Percentiles rank a stretch among this genome's conserved stretches.
phyloP scores from a whole-genome alignment of 2,797 vertebrate genomes.

The Etheostoma perlongum region DNA sequence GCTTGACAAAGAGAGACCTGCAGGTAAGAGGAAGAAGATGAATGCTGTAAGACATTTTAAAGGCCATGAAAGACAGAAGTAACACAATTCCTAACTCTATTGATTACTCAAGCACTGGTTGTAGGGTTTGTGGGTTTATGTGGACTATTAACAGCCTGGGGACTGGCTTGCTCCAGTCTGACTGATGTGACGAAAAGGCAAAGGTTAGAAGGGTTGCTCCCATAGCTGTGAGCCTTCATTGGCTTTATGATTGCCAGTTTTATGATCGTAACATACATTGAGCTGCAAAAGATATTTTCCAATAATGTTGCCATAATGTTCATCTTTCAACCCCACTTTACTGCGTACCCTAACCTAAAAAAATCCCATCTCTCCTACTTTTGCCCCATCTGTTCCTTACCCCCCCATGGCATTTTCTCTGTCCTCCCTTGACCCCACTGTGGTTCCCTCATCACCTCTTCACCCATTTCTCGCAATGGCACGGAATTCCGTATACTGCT shows the following conservation, averaged over 20 bases:
- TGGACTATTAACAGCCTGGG: constrained; percentile 74
- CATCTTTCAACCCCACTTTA: constrained; percentile 52
- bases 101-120: constrained; percentile 67
- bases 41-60: constrained; percentile 51
- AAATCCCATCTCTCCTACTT: constrained; percentile 12
- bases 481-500: constrained; percentile 30
- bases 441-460: constrained; percentile 57
- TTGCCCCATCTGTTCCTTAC: constrained; percentile 4
- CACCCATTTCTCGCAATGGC: constrained; percentile 35
- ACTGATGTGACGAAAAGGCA: constrained; percentile 55
- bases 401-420: constrained; percentile 19
- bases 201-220: constrained; percentile 37
- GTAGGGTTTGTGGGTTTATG: constrained; percentile 69
- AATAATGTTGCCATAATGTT: constrained; percentile 55
- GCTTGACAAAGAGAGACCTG: constrained; percentile 21
- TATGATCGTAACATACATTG: constrained; percentile 30
- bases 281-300: constrained; percentile 8
- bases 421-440: constrained; percentile 52
- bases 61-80: constrained; percentile 63
- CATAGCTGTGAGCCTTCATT: constrained; percentile 20
- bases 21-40: constrained; percentile 18
- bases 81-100: constrained; percentile 72
- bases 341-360: constrained; percentile 26
- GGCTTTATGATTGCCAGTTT: constrained; percentile 47
- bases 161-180: constrained; percentile 55